phyloP scores from a whole-genome alignment of 1,140 invertebrate genomes.

The Formica selysi region DNA sequence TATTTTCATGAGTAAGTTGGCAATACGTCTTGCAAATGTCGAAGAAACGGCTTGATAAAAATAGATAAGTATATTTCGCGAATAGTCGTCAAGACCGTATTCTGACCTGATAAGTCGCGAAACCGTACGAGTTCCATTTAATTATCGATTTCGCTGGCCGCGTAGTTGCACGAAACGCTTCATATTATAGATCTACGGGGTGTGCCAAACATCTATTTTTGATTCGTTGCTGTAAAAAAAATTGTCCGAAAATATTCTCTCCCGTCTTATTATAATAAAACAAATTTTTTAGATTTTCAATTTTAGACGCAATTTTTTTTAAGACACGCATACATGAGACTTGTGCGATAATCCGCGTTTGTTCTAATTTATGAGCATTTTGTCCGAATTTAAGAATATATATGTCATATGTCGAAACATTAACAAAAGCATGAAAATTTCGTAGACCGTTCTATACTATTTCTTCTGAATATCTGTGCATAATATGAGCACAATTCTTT shows the following conservation, averaged over 20 bases:
- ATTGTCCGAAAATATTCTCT: background rate
- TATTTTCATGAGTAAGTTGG: conserved; percentile 3
- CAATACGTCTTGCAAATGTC: background rate
- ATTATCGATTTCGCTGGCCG: conserved; percentile 65
- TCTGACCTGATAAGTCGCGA: conserved; percentile 51
- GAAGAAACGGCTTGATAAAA: background rate
- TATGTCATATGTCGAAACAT: too few relatives aligned
- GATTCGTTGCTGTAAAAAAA: background rate
- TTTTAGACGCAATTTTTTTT: background rate
- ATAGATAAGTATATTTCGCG: background rate
- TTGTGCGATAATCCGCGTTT: conserved; percentile 32
- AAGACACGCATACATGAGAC: conserved; percentile 4
- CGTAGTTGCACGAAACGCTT: conserved; percentile 48
- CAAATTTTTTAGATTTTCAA: conserved; percentile 26
- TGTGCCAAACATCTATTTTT: conserved; percentile 33
- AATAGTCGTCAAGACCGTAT: background rate
- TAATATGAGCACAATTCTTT: too few relatives aligned
- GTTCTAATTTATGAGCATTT: conserved; percentile 50
- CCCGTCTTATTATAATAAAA: background rate
- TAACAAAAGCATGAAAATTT: too few relatives aligned
- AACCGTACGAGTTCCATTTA: conserved; percentile 67
- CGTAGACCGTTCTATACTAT: too few relatives aligned
- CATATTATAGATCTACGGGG: conserved; percentile 32
- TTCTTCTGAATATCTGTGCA: too few relatives aligned
- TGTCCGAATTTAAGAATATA: background rate